A percentile compares a stretch with the other conserved stretches of the same genome.
phyloP scores from a whole-genome alignment of 2,113 vertebrate genomes.

The Galbula dea region DNA sequence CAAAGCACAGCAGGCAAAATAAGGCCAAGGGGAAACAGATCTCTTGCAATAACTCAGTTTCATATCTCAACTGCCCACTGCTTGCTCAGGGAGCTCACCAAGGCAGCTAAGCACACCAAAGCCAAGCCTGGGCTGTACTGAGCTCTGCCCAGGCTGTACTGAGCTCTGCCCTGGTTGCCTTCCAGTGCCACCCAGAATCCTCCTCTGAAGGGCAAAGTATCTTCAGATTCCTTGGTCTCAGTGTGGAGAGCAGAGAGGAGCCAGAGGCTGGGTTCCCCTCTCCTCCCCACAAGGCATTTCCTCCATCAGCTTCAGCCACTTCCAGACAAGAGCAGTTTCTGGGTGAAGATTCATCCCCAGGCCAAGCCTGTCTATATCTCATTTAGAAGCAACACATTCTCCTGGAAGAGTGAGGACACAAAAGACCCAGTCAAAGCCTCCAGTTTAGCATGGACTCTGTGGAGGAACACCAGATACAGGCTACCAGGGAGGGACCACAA shows the following conservation, averaged over 20 bases:
- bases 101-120: fast-evolving
- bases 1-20: neutral
- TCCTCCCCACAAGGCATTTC: neutral
- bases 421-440: neutral
- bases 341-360: neutral
- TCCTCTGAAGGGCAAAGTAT: neutral
- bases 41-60: neutral
- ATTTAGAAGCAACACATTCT: neutral
- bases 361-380: neutral
- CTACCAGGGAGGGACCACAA: too few species aligned
- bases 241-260: fast-evolving
- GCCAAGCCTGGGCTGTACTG: neutral
- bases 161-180: neutral
- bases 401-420: fast-evolving
- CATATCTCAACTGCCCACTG: neutral
- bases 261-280: neutral
- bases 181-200: too few species aligned
- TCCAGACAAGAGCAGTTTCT: neutral
- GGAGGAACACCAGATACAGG: neutral
- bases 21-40: neutral
- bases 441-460: neutral
- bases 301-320: neutral
- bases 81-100: neutral
- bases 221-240: too few species aligned
- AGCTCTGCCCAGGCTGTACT: neutral